These are phyloP conservation scores for Epizoanthus rinbou DNA, from an alignment of 92 coral and sea anemone genomes.

Conservation along the genomic window DNA sequence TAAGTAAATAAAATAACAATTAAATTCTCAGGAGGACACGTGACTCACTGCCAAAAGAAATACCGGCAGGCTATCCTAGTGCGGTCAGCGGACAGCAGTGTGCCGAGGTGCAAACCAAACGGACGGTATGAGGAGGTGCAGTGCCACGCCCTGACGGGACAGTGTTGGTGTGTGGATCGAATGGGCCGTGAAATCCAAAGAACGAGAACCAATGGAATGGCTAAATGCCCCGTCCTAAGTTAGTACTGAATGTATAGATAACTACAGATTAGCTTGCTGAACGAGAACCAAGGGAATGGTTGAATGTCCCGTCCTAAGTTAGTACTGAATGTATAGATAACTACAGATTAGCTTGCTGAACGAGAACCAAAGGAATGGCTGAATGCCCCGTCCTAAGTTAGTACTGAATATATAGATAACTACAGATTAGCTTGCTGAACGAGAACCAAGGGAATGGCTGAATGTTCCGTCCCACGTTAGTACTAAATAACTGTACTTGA, in stretches of 20 bases:
- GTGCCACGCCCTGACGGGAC: slow-evolving; percentile 50
- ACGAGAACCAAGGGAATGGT: no score
- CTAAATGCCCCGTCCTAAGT: slow-evolving; percentile 45
- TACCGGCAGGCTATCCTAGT: slow-evolving; percentile 59
- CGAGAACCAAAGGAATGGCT: no score
- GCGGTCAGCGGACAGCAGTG: slow-evolving; percentile 30
- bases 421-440: no score
- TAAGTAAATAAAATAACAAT: no score
- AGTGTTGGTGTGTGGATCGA: slow-evolving; percentile 75
- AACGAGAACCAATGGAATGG: slow-evolving; percentile 57
- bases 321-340: background rate
- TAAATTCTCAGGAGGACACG: slow-evolving; percentile 50
- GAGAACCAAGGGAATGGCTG: no score
- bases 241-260: background rate
- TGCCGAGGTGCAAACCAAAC: slow-evolving; percentile 63
- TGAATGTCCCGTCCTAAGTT: slow-evolving; percentile 5
- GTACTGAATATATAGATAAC: no score
- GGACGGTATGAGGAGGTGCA: slow-evolving; percentile 63
- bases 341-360: no score
- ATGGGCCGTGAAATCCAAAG: slow-evolving; percentile 66
- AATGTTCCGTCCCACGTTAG: slow-evolving; percentile 11
- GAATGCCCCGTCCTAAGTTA: no score
- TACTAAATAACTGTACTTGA: no score
- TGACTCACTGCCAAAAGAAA: slow-evolving; percentile 70
- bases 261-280: no score